phyloP scores from a whole-genome alignment of 2,888 invertebrate species.

The Caenorhabditis wallacei region DNA sequence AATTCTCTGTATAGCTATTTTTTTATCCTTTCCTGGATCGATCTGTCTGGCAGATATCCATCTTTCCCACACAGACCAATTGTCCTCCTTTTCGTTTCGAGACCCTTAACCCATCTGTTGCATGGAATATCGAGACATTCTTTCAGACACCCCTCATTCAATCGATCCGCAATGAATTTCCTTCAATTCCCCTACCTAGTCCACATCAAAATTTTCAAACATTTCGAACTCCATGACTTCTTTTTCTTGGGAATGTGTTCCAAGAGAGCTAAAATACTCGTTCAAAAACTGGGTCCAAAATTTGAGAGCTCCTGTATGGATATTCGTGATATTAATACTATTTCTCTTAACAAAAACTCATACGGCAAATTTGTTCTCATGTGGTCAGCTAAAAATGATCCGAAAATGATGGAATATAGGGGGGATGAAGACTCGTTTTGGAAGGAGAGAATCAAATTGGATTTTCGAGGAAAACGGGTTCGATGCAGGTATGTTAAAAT shows the following conservation, averaged over 20 bases:
- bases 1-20: too few relatives aligned
- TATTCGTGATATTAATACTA: too few relatives aligned
- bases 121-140: too few relatives aligned
- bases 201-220: neutral
- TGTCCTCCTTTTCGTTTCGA: too few relatives aligned
- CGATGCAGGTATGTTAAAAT: conserved; percentile 4
- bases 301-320: neutral
- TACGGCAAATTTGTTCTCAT: neutral
- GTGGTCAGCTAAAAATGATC: neutral
- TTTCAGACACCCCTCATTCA: too few relatives aligned
- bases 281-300: neutral
- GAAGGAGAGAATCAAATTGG: neutral
- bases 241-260: neutral
- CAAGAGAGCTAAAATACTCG: neutral
- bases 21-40: too few relatives aligned
- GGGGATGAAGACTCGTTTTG: neutral
- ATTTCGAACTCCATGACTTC: neutral
- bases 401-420: neutral
- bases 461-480: neutral
- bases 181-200: neutral
- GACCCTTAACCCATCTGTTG: too few relatives aligned
- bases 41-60: too few relatives aligned
- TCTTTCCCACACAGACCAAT: too few relatives aligned
- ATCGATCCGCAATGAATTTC: neutral
- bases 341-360: too few relatives aligned